Evolutionary conservation across 2,888 invertebrate genomes (phyloP).

Genomic region (Lomographa bimaculata): DNA sequence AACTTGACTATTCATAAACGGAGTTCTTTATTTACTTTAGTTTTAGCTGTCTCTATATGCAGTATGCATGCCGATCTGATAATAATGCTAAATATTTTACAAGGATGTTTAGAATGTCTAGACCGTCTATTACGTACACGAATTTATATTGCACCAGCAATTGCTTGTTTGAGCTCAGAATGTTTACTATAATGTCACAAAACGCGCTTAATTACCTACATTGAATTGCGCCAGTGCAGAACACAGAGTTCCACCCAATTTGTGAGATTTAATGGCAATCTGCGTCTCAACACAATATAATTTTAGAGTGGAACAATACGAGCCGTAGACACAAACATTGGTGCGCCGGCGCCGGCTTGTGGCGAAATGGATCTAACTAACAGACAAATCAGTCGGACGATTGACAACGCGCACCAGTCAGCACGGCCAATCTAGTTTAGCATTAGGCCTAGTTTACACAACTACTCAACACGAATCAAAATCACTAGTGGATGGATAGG

Average conservation of each 20-base stretch:
- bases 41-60: conserved; percentile 2
- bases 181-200: conserved; percentile 23
- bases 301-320: conserved; percentile 33
- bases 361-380: conserved; percentile 42
- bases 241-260: conserved; percentile 28
- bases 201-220: conserved; percentile 25
- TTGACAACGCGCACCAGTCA: conserved; percentile 37
- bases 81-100: conserved; percentile 20
- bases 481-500: neutral
- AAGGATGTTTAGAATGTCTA: conserved; percentile 11
- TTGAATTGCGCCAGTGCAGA: conserved; percentile 21
- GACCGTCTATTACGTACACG: conserved; percentile 2
- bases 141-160: conserved; percentile 7
- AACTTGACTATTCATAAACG: conserved; percentile 16
- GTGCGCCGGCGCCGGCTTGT: conserved; percentile 34
- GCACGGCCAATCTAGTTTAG: conserved; percentile 23
- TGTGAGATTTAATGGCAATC: conserved; percentile 30
- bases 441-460: conserved; percentile 8
- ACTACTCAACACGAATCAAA: neutral
- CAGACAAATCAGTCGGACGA: conserved; percentile 38
- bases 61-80: conserved; percentile 3
- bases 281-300: conserved; percentile 33
- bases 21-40: conserved; percentile 7
- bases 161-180: conserved; percentile 7
- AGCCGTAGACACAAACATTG: conserved; percentile 34